Base-by-base conservation (phyloP, 2,113 vertebrate species). In the Amazona guildingii region DNA sequence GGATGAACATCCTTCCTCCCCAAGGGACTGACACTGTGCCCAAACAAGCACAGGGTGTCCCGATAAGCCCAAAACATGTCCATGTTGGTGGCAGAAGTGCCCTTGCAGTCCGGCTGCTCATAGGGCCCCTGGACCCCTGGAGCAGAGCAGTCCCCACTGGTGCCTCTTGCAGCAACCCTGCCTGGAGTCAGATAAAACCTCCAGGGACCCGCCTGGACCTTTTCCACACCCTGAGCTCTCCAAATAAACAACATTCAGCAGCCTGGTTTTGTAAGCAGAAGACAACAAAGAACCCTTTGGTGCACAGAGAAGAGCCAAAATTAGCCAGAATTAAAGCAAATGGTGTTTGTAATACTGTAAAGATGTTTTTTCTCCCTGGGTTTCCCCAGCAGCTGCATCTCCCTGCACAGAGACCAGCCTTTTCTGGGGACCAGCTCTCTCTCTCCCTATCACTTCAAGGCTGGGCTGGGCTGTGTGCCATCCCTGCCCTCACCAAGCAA, bases 41-140 rank as follows among this genome's bases (percentile, higher is more conserved):
- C 44, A 29, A 29, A 37, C 11, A 46, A 51, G 18, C 5, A 1
- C 8, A 8, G 28, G 13, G 8, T 18, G 35, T 44, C 43, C 4
- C 8, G 52, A 66, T 28, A 55, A 55, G 35, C 29, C 15, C 35
- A 27, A n/a, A 74, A 20, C 35, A 4, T 0, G 2, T 27, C 39
- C 1, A 0, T 2, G 2, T 24, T 3, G 3, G 21, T 35, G 28
- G 43, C 51, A 84, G 20, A 52, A 39, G 19, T 63, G 55, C 31
- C 55, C 28, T 78, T 44, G 14, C 37, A 87, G 69, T 14, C 35
- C 27, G 61, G 29, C 6, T 70, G 61, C 31, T 62, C 13, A 3
- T 0, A 0, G 21, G 13, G 23, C 44, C 89, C 67, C 37, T 0
- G 0, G 51, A 3, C 46, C 39, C 41, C 13, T 29, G 14, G 10